Conservation (phyloP, 2,888 invertebrate genomes). For the Quadroppia sp. region DNA sequence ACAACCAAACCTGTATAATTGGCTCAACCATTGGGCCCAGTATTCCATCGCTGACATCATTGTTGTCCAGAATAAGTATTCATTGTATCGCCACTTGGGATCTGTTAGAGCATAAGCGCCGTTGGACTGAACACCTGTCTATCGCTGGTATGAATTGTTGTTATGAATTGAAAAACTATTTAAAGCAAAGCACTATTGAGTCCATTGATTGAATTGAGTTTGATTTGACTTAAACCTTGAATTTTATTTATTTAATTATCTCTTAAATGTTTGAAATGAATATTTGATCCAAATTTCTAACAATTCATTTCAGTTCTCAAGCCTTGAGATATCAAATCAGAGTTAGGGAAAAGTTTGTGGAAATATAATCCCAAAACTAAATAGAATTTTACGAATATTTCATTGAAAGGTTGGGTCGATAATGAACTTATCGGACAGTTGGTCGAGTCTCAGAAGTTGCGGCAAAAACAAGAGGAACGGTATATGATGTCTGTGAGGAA, state of each 20-base stretch:
- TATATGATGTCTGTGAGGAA: constrained; percentile 3
- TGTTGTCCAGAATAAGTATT: constrained; percentile 30
- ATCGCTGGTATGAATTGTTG: constrained; percentile 20
- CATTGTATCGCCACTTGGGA: constrained; percentile 39
- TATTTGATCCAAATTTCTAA: no score
- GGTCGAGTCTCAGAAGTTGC: background rate
- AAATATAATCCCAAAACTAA: no score
- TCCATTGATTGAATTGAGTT: no score
- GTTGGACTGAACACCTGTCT: constrained; percentile 40
- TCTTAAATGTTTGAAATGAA: no score
- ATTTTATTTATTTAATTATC: no score
- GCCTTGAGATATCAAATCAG: no score
- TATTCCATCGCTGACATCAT: constrained; percentile 32
- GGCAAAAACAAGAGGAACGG: background rate
- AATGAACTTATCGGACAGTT: constrained; percentile 31
- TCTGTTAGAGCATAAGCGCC: constrained; percentile 29
- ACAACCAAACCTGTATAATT: constrained; percentile 31
- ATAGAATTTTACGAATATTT: no score
- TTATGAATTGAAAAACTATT: no score
- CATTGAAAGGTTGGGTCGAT: constrained; percentile 30
- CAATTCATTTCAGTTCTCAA: no score
- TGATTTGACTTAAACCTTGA: no score
- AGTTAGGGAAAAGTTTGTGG: no score
- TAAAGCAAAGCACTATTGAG: no score
- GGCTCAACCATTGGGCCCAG: constrained; percentile 19